A percentile compares a stretch with the other conserved stretches of the same genome.
Conservation (phyloP, 2,113 vertebrate species). For the Paradisaea rubra region DNA sequence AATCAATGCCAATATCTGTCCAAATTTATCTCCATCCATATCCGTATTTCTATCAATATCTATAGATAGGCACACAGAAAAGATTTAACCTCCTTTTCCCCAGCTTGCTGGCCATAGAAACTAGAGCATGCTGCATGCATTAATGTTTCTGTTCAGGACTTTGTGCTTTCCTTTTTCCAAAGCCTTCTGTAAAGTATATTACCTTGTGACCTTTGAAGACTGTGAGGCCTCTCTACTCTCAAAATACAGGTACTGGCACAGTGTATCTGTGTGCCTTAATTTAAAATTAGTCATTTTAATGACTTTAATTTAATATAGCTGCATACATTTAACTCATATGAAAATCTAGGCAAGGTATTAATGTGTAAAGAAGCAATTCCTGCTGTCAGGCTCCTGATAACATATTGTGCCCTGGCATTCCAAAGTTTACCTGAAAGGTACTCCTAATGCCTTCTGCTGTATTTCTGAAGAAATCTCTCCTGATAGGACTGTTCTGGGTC, state of each 20-base stretch:
- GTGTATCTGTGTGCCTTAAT: not conserved
- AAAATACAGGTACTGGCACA: not conserved
- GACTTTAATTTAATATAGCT: not conserved
- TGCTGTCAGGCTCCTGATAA: not conserved
- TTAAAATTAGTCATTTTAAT: not conserved
- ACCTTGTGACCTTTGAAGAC: not conserved
- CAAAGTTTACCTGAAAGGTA: not conserved
- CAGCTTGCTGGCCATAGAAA: not conserved
- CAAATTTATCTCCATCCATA: not conserved
- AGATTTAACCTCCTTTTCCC: not conserved
- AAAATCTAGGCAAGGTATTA: not conserved
- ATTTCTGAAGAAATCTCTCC: not conserved
- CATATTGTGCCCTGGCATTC: not conserved
- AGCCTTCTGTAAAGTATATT: not conserved
- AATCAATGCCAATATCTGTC: not conserved
- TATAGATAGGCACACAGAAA: not conserved
- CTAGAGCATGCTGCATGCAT: not conserved
- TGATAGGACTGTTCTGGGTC: not conserved
- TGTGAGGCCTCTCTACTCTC: not conserved
- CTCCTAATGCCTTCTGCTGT: not conserved
- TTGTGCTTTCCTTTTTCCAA: not conserved
- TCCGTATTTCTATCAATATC: not conserved
- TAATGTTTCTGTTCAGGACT: not conserved
- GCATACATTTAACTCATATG: not conserved
- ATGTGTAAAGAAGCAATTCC: not conserved